Evolutionary conservation across 2,113 vertebrate genomes (phyloP).

Genomic region (Nesogale talazaci): DNA sequence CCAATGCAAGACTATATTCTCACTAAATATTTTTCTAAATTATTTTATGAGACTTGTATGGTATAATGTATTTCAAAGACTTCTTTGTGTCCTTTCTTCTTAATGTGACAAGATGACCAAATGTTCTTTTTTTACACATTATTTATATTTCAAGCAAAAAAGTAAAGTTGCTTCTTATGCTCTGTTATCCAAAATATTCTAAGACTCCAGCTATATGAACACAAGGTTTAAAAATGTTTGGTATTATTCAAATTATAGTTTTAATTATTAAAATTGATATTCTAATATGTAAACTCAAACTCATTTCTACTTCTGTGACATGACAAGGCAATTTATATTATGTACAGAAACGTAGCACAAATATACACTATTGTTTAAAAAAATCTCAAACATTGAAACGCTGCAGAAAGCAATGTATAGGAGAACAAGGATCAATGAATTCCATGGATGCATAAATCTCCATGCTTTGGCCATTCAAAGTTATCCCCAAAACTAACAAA

Average conservation of each 20-base stretch:
- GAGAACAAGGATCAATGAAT: constrained; percentile 12
- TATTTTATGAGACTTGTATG: not conserved
- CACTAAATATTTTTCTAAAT: not conserved
- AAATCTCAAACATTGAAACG: not conserved
- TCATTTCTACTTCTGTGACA: not conserved
- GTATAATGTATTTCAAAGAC: not conserved
- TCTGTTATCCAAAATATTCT: not conserved
- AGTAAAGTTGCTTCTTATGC: not conserved
- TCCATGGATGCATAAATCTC: not conserved
- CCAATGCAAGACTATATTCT: not conserved
- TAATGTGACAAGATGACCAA: not conserved
- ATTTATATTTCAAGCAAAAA: constrained; percentile 5
- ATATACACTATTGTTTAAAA: not conserved
- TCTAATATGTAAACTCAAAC: not conserved
- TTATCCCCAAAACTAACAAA: constrained; percentile 23
- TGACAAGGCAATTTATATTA: not conserved
- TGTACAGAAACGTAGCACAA: not conserved
- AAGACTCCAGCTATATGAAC: not conserved
- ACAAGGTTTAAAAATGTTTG: constrained; percentile 3
- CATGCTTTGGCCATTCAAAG: not conserved
- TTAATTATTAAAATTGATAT: not conserved
- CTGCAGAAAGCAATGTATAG: constrained; percentile 2
- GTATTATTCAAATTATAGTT: constrained; percentile 4
- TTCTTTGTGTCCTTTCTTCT: not conserved
- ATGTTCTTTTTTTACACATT: not conserved